These are phyloP conservation scores for Gymnothorax javanicus DNA, from an alignment of 2,797 vertebrate genomes.

Conservation along the genomic window DNA sequence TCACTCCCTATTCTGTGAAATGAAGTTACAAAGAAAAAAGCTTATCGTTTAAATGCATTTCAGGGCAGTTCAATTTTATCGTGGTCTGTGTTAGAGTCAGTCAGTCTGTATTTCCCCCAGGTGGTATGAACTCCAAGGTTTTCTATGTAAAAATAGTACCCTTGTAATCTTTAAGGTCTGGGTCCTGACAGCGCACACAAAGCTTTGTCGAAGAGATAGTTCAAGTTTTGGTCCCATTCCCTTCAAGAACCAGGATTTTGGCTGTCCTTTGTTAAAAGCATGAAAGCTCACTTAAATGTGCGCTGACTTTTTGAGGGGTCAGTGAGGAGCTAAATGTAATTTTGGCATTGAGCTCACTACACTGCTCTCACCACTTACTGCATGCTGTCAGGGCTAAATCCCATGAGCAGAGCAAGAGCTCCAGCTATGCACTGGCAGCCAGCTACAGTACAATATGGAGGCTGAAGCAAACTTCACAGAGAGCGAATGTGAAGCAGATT, in stretches of 20 bases:
- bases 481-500: neutral
- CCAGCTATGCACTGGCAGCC: neutral
- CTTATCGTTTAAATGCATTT: neutral
- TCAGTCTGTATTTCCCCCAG: neutral
- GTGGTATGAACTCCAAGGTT: too few species aligned
- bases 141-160: too few species aligned
- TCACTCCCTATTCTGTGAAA: neutral
- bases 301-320: neutral
- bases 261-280: slow-evolving; percentile 28
- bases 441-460: neutral
- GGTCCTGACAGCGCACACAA: slow-evolving; percentile 21
- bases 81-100: neutral
- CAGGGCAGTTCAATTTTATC: neutral
- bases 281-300: slow-evolving; percentile 11
- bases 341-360: neutral
- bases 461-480: neutral
- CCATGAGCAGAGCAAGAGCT: neutral
- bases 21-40: neutral
- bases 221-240: slow-evolving; percentile 66
- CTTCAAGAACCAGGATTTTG: slow-evolving; percentile 51
- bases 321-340: neutral
- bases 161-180: too few species aligned
- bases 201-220: slow-evolving; percentile 71
- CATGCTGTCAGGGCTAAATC: neutral
- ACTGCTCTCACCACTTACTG: neutral